These are phyloP conservation scores for Apoda limacodes DNA, from an alignment of 2,888 invertebrate genomes.

Conservation along the genomic window DNA sequence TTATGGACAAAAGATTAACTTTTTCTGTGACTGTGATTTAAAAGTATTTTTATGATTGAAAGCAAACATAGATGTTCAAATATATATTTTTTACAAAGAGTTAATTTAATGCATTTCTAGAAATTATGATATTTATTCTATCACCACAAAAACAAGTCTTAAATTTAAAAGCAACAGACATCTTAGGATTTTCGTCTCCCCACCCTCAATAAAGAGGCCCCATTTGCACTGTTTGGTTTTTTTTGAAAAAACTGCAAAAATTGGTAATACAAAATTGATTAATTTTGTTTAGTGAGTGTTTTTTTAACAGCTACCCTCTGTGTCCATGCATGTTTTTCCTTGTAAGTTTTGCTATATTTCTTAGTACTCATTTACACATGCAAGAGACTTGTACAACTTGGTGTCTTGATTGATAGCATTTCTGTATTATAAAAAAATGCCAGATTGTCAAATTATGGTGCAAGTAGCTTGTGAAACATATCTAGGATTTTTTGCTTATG, in stretches of 20 bases:
- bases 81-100: background rate
- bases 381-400: too few species aligned
- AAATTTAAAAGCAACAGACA: conserved; percentile 53
- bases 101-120: too few species aligned
- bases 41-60: background rate
- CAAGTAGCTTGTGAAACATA: too few species aligned
- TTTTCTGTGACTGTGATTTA: background rate
- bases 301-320: conserved; percentile 38
- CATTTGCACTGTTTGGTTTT: conserved; percentile 54
- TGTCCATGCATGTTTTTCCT: conserved; percentile 65
- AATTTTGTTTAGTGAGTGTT: conserved; percentile 20
- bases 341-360: conserved; percentile 23
- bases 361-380: too few species aligned
- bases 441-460: too few species aligned
- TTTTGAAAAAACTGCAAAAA: background rate
- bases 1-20: too few species aligned
- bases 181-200: conserved; percentile 43
- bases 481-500: background rate
- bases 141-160: too few species aligned
- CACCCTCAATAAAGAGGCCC: conserved; percentile 52
- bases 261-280: conserved; percentile 3
- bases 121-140: too few species aligned
- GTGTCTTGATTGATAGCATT: too few species aligned
- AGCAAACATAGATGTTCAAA: background rate
- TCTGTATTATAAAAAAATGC: too few species aligned